Evolutionary conservation across 2,113 vertebrate genomes (phyloP), one percentile per base, ranked within the genome.

Genomic region (Poecile atricapillus): DNA sequence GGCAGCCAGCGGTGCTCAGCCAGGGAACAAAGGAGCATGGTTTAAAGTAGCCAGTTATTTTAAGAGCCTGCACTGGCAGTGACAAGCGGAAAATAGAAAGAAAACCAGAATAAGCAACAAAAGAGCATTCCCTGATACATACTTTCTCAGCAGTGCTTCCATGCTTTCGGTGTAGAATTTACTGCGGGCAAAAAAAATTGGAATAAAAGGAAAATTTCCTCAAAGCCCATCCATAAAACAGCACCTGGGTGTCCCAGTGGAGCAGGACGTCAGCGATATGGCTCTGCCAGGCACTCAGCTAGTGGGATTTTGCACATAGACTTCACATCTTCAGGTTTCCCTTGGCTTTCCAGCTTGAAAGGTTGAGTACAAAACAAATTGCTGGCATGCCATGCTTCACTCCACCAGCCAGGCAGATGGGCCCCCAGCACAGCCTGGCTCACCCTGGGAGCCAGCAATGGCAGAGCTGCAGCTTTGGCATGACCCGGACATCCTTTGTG

Each of bases 1-100:
- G 91, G 91, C 87, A 78, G 33, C 64, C 94, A 62, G 80, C 3
- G 11, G 89, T 56, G 74, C 69, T 84, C 49, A 49, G 81, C 49
- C 13, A 2, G 60, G 53, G 71, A 97, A 95, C 93, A 94, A 95
- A 95, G 60, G 60, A 79, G 60, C 15, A 10, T 0, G 30, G 73
- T 83, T 93, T 95, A 84, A 96, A 94, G 86, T 88, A 83, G 88
- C 76, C 69, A 21, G 95, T 92, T 96, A 95, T 97, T 96, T 96
- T 95, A 94, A 89, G 94, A 94, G 69, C 83, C 37, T 75, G 41
- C 83, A 71, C 93, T 78, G 80, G 88, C 83, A 81, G 71, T 88
- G 71, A 88, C 52, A 55, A 64, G 88, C 28, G 41, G 79, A 96
- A 94, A 96, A 93, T 83, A 96, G 91, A 97, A 88, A 78, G 90